Conservation (phyloP, 2,113 vertebrate species). For the Aplodontia rufa region DNA sequence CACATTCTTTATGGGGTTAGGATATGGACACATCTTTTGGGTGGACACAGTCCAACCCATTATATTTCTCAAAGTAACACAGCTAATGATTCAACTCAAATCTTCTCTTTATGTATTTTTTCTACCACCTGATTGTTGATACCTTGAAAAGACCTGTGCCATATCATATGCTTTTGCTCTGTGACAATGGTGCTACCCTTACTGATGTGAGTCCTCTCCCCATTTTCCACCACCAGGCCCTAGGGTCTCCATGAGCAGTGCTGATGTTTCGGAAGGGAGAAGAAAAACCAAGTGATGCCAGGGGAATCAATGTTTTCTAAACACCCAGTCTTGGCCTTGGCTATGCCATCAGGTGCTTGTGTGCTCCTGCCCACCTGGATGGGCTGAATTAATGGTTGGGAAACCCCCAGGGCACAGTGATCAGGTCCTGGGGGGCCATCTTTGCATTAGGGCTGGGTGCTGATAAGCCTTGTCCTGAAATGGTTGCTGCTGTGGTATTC, state of each 20-base stretch:
- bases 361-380: not conserved
- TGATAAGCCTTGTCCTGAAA: constrained; percentile 71
- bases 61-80: not conserved
- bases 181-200: not conserved
- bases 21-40: not conserved
- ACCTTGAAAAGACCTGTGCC: not conserved
- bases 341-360: not conserved
- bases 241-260: not conserved
- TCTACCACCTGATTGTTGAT: not conserved
- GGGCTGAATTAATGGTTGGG: constrained; percentile 77
- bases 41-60: no score
- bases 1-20: not conserved
- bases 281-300: not conserved
- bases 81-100: not conserved
- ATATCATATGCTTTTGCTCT: not conserved
- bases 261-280: not conserved
- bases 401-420: constrained; percentile 61
- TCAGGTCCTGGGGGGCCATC: constrained; percentile 57
- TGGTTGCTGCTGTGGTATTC: constrained; percentile 79
- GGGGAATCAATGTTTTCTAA: not conserved
- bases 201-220: not conserved
- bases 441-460: constrained; percentile 72
- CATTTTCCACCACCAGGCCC: not conserved
- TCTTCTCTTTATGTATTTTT: not conserved
- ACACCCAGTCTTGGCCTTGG: not conserved